Percentiles rank a stretch among this genome's conserved stretches.
These are phyloP conservation scores for Mungos mungo DNA, from an alignment of 2,113 vertebrate genomes.

Conservation along the genomic window DNA sequence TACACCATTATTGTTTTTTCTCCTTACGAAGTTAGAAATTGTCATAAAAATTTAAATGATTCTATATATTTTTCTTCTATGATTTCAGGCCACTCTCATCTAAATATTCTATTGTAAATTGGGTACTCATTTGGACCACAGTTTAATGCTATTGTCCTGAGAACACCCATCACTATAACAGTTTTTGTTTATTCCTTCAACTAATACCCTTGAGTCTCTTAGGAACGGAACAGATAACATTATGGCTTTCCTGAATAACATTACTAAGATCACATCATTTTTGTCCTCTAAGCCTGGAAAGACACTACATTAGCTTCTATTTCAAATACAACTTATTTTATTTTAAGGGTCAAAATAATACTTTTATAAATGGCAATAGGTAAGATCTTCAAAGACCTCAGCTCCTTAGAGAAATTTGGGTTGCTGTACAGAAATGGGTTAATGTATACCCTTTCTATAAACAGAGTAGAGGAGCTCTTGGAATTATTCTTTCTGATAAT, in stretches of 20 bases:
- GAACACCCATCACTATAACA: slow-evolving; percentile 24
- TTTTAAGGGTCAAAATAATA: neutral
- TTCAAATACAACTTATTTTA: neutral
- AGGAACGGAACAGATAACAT: slow-evolving; percentile 27
- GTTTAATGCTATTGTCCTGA: neutral
- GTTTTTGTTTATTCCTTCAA: slow-evolving; percentile 33
- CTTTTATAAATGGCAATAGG: neutral
- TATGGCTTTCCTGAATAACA: neutral
- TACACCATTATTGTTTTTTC: neutral
- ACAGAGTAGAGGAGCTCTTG: neutral
- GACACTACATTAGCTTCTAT: neutral
- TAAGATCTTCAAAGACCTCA: neutral
- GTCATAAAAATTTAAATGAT: neutral
- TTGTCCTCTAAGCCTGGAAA: neutral
- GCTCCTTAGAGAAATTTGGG: neutral
- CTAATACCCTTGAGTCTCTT: slow-evolving; percentile 34
- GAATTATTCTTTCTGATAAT: neutral
- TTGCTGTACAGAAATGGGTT: neutral
- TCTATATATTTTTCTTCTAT: neutral
- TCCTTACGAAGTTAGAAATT: neutral
- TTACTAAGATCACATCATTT: neutral
- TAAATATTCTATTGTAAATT: neutral
- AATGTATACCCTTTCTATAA: neutral
- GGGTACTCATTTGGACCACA: neutral
- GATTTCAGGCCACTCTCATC: neutral